Percentiles rank a stretch among this genome's conserved stretches.
Evolutionary conservation across 1,140 invertebrate species (phyloP).

Genomic region (Hycleus cichorii): DNA sequence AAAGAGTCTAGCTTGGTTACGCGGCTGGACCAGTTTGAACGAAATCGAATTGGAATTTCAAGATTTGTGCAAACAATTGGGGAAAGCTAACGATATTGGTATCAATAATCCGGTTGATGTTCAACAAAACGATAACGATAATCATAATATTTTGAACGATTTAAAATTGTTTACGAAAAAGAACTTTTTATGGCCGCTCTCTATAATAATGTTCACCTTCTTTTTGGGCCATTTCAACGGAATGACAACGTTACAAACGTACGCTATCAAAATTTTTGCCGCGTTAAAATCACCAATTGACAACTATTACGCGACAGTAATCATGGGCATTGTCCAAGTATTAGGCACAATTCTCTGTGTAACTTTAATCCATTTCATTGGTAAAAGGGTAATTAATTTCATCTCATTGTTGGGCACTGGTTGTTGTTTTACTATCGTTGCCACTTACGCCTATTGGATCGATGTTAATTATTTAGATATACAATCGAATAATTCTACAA

Average conservation of each 20-base stretch:
- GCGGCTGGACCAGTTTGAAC: conserved; percentile 51
- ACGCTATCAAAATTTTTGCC: conserved; percentile 62
- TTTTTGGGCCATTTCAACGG: conserved; percentile 66
- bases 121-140: background rate
- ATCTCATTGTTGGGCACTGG: conserved; percentile 55
- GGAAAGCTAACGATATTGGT: conserved; percentile 1
- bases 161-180: conserved; percentile 35
- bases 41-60: conserved; percentile 51
- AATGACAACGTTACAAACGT: conserved; percentile 60
- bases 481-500: background rate
- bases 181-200: conserved; percentile 56
- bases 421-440: conserved; percentile 52
- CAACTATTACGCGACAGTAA: conserved; percentile 61
- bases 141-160: background rate
- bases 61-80: conserved; percentile 35
- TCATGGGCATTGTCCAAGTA: conserved; percentile 59
- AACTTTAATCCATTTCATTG: conserved; percentile 56
- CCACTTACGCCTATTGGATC: conserved; percentile 42
- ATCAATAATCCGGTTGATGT: background rate
- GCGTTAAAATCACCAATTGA: conserved; percentile 61
- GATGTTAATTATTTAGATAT: conserved; percentile 1
- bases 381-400: conserved; percentile 58
- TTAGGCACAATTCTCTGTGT: conserved; percentile 59
- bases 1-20: conserved; percentile 54
- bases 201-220: conserved; percentile 55